A percentile compares a stretch with the other conserved stretches of the same genome.
Conservation (phyloP, 2,797 vertebrate species). For the Calcarius lapponicus region DNA sequence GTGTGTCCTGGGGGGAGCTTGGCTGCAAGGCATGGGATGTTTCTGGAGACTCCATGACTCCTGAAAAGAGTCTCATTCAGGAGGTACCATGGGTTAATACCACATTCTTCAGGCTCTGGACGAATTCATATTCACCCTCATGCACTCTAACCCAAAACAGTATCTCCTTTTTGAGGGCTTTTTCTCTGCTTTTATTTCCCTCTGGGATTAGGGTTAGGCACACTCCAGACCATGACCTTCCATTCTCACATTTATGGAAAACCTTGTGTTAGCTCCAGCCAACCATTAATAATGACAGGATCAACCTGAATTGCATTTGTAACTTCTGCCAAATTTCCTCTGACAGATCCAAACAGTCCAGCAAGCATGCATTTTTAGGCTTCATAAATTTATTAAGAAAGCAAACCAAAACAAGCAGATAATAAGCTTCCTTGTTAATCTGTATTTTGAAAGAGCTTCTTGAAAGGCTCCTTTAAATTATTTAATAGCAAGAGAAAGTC, state of each 20-base stretch:
- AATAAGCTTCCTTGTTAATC: background rate
- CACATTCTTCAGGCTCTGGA: background rate
- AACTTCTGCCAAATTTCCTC: background rate
- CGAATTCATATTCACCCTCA: background rate
- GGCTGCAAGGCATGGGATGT: fast-evolving
- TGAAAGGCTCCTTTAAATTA: background rate
- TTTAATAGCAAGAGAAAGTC: too few species aligned
- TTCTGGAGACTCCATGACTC: fast-evolving
- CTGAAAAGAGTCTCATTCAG: background rate
- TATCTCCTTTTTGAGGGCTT: background rate
- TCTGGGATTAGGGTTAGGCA: background rate
- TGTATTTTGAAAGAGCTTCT: background rate
- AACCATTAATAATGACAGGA: background rate
- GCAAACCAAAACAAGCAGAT: background rate
- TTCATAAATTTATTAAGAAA: background rate
- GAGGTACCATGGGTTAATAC: background rate
- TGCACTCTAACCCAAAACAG: background rate
- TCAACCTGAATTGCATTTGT: background rate
- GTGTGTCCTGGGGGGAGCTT: background rate
- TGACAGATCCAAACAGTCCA: background rate
- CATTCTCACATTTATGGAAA: background rate
- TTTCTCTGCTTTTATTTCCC: background rate
- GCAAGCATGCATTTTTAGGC: background rate
- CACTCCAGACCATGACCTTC: background rate
- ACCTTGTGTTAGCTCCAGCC: background rate